Evolutionary conservation across 1,140 invertebrate species (phyloP).

Genomic region (Atta texana): DNA sequence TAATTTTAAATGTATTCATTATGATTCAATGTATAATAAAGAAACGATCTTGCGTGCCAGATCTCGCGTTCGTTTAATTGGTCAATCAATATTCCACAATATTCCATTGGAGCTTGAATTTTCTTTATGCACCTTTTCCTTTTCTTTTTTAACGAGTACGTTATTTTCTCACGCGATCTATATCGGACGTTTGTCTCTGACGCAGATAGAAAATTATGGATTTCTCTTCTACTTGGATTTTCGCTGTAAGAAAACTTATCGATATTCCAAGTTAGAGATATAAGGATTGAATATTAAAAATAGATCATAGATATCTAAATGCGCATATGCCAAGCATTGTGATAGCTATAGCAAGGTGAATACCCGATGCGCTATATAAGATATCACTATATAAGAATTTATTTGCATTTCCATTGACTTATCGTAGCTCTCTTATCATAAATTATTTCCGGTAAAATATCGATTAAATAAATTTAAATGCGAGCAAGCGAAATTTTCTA

Average conservation of each 20-base stretch:
- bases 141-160: background rate
- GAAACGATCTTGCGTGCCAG: background rate
- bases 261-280: background rate
- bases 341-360: conserved; percentile 17
- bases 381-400: conserved; percentile 9
- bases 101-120: background rate
- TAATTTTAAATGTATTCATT: conserved; percentile 42
- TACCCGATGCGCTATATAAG: background rate
- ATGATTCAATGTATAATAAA: background rate
- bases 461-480: conserved; percentile 11
- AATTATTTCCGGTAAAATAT: background rate
- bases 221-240: background rate
- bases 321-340: conserved; percentile 11
- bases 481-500: background rate
- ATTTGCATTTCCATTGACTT: background rate
- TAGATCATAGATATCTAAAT: background rate
- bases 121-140: background rate
- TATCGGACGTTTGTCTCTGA: background rate
- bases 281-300: conserved; percentile 50
- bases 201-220: background rate
- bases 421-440: background rate
- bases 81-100: background rate
- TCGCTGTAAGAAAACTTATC: background rate
- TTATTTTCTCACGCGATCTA: background rate
- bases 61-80: conserved; percentile 3